phyloP scores from a whole-genome alignment of 1,140 invertebrate genomes.

The Aporrectodea caliginosa region DNA sequence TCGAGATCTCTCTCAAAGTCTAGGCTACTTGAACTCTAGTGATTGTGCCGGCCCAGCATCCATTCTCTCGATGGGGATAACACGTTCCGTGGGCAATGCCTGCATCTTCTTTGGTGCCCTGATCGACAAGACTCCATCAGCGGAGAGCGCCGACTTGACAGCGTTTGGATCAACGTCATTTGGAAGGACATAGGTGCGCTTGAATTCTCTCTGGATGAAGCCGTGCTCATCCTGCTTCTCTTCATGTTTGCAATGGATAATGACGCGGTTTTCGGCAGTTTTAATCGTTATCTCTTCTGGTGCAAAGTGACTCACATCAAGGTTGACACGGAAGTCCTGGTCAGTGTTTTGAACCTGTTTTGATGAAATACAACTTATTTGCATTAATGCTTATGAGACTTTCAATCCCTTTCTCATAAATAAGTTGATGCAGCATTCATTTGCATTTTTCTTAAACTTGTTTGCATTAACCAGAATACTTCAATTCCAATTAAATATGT shows the following conservation, averaged over 20 bases:
- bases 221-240: conserved; percentile 60
- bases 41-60: no score
- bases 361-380: no score
- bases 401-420: no score
- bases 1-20: no score
- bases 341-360: conserved; percentile 35
- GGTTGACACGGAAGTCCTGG: conserved; percentile 44
- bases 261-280: conserved; percentile 53
- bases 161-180: conserved; percentile 61
- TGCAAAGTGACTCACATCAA: conserved; percentile 48
- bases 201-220: conserved; percentile 71
- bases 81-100: conserved; percentile 36
- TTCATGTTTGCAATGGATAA: conserved; percentile 47
- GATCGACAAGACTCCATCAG: conserved; percentile 71
- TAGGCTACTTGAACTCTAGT: no score
- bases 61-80: conserved; percentile 37
- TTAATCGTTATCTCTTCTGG: conserved; percentile 50
- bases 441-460: no score
- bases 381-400: no score
- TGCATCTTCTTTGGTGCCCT: conserved; percentile 61
- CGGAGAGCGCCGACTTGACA: conserved; percentile 68
- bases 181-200: conserved; percentile 65
- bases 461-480: no score
- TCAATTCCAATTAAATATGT: no score
- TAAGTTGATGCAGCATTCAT: no score